Evolutionary conservation across 2,888 invertebrate species (phyloP).

Genomic region (Suillia variegata): DNA sequence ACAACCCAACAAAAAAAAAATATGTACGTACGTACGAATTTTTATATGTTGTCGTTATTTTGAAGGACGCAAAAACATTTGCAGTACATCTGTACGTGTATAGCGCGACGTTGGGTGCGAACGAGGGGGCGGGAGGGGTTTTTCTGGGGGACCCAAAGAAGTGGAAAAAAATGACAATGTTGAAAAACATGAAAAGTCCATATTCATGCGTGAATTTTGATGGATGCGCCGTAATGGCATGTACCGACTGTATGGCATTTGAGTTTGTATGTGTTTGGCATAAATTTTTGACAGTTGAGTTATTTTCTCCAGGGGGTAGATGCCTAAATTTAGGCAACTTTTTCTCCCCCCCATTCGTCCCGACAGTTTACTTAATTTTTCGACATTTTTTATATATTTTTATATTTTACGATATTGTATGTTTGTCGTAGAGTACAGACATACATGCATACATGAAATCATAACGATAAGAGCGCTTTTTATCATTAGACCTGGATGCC

Average conservation of each 20-base stretch:
- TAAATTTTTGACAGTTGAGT: conserved; percentile 47
- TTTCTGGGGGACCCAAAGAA: not conserved
- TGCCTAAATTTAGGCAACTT: conserved; percentile 36
- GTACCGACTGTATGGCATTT: conserved; percentile 35
- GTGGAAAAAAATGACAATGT: conserved; percentile 12
- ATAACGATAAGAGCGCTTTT: too few relatives aligned
- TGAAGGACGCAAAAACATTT: conserved; percentile 14
- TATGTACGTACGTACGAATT: not conserved
- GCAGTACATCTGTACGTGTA: not conserved
- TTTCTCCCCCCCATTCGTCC: too few relatives aligned
- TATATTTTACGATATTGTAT: not conserved
- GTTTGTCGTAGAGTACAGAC: not conserved
- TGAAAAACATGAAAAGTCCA: conserved; percentile 50
- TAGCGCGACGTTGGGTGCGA: not conserved
- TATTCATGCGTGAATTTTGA: conserved; percentile 54
- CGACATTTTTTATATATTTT: conserved; percentile 2
- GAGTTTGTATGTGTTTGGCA: conserved; percentile 37
- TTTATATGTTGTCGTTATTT: conserved; percentile 12
- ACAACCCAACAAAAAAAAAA: conserved; percentile 3
- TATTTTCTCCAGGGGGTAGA: conserved; percentile 37
- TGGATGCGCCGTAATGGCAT: conserved; percentile 43
- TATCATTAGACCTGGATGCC: too few relatives aligned
- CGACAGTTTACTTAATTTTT: conserved; percentile 34
- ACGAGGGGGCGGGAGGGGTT: not conserved
- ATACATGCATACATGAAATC: too few relatives aligned